Base-by-base conservation (phyloP, 2,888 invertebrate species). In the Phymatocera aterrima region DNA sequence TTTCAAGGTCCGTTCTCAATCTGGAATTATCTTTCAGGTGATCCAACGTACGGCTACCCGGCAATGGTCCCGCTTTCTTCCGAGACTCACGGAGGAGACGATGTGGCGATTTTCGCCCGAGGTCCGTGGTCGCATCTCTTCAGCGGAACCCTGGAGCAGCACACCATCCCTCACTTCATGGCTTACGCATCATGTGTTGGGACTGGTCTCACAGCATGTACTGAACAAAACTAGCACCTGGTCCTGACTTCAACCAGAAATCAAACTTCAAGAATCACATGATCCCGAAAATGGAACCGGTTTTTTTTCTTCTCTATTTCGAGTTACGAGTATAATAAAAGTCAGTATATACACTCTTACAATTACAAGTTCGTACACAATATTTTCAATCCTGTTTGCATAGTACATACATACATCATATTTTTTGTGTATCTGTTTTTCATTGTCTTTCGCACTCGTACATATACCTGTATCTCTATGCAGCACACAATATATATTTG, bases 71-170 rank as follows among this genome's bases (percentile, higher is more conserved):
- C 96, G 0, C 91, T 94, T 48, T 57, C 85, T 0, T 89, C 92
- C 18, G 96, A 95, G 85, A 95, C 95, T 0, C 96, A 96, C 84
- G 95, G 95, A 0, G 95, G 95, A 0, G 96, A 97, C 81, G 97
- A 97, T 88, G 96, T 97, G 0, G 93, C 94, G 0, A 94, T 97
- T 0, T 96, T 94, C 89, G 96, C 96, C 0, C 91, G 90, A 12
- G 97, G 95, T 28, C 97, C 96, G 1, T 95, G 95, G 95, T 91
- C 96, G 0, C 96, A 97, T 87, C 91, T 97, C 0, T 96, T 97
- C 87, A 94, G 94, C 0, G 96, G 97, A 0, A 94, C 94, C 78
- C 94, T 95, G 84, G 96, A 97, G 85, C 96, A 97, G 90, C 95
- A 93, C 88, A 94, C 93, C 84, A 94, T 97, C 61, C 96, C 97